phyloP scores from a whole-genome alignment of 2,888 invertebrate species.

The Eristalis intricaria region DNA sequence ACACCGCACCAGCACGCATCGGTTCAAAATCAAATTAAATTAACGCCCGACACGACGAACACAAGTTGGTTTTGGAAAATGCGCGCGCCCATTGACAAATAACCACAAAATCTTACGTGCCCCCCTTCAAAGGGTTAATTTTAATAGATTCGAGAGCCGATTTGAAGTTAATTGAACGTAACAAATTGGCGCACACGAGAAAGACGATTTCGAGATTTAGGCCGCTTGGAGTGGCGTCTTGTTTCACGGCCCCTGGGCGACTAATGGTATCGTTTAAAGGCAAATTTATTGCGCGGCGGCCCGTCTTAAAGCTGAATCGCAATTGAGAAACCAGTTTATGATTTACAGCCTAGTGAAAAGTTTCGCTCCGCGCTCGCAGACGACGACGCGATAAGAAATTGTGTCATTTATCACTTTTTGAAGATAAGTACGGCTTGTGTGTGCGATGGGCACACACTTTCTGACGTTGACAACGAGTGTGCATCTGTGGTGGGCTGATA shows the following conservation, averaged over 20 bases:
- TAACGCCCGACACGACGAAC: neutral
- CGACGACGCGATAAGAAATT: neutral
- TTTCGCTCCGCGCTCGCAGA: neutral
- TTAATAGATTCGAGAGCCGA: neutral
- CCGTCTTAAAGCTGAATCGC: conserved; percentile 14
- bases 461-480: neutral
- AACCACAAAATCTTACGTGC: neutral
- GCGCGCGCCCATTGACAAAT: neutral
- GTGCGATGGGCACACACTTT: neutral
- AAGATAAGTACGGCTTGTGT: neutral
- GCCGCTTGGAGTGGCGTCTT: neutral
- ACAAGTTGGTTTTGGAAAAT: neutral
- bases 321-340: conserved; percentile 37
- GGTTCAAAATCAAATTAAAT: neutral
- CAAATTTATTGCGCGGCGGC: neutral
- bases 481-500: neutral
- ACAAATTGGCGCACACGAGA: neutral
- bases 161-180: neutral
- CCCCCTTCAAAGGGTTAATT: neutral
- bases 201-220: neutral
- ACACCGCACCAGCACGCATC: neutral
- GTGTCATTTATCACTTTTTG: neutral
- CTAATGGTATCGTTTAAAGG: neutral
- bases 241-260: conserved; percentile 9
- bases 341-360: neutral